phyloP scores from a whole-genome alignment of 2,797 vertebrate species.

The Melanotaenia boesemani region DNA sequence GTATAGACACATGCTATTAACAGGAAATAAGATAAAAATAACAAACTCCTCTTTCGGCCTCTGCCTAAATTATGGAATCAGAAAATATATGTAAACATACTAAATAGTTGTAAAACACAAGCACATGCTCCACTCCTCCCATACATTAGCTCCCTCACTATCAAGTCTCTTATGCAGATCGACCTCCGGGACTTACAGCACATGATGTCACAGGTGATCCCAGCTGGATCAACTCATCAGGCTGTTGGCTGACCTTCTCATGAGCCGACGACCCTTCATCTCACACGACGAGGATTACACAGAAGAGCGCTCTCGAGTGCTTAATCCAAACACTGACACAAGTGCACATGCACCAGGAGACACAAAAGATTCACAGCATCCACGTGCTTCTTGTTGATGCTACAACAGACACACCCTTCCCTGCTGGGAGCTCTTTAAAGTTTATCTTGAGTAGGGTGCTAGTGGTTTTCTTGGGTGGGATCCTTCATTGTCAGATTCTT shows the following conservation, averaged over 20 bases:
- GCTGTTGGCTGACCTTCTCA: conserved; percentile 49
- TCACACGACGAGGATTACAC: conserved; percentile 36
- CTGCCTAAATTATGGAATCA: conserved; percentile 38
- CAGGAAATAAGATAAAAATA: conserved; percentile 39
- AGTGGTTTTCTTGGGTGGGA: conserved; percentile 3
- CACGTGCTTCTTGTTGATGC: conserved; percentile 6
- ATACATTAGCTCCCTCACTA: conserved; percentile 24
- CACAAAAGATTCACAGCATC: background rate
- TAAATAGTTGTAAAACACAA: conserved; percentile 2
- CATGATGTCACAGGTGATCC: conserved; percentile 65
- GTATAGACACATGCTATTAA: conserved; percentile 2
- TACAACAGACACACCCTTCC: background rate
- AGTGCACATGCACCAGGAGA: conserved; percentile 1
- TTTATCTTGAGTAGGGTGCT: background rate
- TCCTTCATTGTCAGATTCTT: background rate
- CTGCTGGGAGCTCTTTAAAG: background rate
- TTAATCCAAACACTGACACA: conserved; percentile 19
- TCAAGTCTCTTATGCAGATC: conserved; percentile 39
- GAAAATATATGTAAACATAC: conserved; percentile 40
- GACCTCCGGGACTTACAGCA: conserved; percentile 16
- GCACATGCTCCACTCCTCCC: background rate
- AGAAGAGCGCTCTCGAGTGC: conserved; percentile 24
- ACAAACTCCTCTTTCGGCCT: conserved; percentile 48
- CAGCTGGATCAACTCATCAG: conserved; percentile 60
- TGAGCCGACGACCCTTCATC: conserved; percentile 33